Base-by-base conservation (phyloP, 2,888 invertebrate genomes). In the Patella depressa region DNA sequence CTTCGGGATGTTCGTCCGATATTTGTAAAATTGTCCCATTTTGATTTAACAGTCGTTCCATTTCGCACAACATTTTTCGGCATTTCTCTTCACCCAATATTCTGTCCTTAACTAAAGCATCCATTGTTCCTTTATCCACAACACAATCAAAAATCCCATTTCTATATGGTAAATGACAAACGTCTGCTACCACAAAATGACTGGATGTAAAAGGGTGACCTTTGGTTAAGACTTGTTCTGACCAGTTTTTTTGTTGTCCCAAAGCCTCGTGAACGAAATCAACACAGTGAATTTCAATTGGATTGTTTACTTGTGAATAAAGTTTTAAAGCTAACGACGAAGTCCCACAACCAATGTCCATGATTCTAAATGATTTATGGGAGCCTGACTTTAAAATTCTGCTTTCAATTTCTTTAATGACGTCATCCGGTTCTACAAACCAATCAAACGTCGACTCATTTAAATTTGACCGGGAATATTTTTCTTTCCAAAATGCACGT, bases 1-100 rank as follows among this genome's bases (percentile, higher is more conserved):
- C 70, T 24, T 83, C 82, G n/a, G 82, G 82, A 71, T 83, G 81
- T 72, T 83, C 82, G 71, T 81, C 82, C 7, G 81, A 78, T 17
- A 81, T 75, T 69, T 83, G 82, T 69, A 81, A 19, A 54, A 78
- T 81, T 70, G 73, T 57, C 1, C 82, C 82, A 53, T 76, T 77
- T 1, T 53, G 55, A 17, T 57, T 53, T 65, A 80, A 54, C n/a
- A 80, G 74, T 17, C 80, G 55, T 11, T 57, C 69, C 53, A 80
- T 74, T 73, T 80, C 80, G 12, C 19, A 53, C 75, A 83, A 55
- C 80, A 81, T 79, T 54, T 29, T 12, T 7, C 57, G 14, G 65
- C 75, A 53, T 14, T 77, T 78, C 0, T 5, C 17, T 14, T 73
- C 45, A 57, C 80, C 81, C 4, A 65, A 72, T 15, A 14, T 55